A percentile compares a stretch with the other conserved stretches of the same genome.
Conservation (phyloP, 2,113 vertebrate genomes). For the Phyllostomus hastatus region DNA sequence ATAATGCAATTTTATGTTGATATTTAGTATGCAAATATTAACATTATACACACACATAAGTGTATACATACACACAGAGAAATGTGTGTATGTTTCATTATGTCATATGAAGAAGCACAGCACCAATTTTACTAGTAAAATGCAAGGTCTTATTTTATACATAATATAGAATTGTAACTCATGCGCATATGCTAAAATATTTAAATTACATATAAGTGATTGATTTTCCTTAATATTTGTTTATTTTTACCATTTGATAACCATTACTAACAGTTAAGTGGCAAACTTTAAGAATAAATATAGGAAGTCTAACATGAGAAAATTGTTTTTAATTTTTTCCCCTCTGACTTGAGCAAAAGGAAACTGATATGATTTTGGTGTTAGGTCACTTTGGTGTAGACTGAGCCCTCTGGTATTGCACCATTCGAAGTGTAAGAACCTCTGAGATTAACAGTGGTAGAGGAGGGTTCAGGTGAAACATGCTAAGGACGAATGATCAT, state of each 20-base stretch:
- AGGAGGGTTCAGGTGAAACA: accelerated
- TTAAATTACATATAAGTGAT: neutral
- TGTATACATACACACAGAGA: neutral
- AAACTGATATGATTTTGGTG: neutral
- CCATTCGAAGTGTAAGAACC: neutral
- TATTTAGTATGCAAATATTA: neutral
- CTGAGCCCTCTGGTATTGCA: neutral
- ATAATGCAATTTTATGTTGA: neutral
- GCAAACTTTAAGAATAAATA: neutral
- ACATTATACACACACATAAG: neutral
- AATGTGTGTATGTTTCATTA: neutral
- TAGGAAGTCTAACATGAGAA: neutral
- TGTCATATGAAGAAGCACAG: neutral
- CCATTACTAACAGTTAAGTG: neutral
- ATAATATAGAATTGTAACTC: neutral
- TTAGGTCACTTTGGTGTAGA: neutral
- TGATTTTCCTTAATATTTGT: neutral
- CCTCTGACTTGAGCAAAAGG: neutral
- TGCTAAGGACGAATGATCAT: too few species aligned
- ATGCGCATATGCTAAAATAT: neutral
- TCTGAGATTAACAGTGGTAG: neutral
- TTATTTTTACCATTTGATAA: neutral
- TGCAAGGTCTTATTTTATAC: neutral
- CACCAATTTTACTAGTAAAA: neutral
- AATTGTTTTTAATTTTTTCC: neutral